Percentiles rank a stretch among this genome's conserved stretches.
These are phyloP conservation scores for Autographa pulchrina DNA, from an alignment of 2,888 invertebrate species.

Conservation along the genomic window DNA sequence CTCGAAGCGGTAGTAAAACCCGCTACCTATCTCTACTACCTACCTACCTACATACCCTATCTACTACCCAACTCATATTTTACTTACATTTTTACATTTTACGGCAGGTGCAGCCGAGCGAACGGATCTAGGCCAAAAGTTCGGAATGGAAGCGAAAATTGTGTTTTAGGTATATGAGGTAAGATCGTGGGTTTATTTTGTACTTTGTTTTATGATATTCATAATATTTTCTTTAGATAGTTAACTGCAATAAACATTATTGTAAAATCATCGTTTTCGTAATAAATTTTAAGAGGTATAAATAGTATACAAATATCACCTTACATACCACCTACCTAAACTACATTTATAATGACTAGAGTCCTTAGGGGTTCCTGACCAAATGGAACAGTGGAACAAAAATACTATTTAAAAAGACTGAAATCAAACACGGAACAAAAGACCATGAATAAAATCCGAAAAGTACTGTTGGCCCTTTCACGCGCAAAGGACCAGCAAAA, in stretches of 20 bases:
- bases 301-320: too few relatives aligned
- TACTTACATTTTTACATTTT: slow-evolving; percentile 1
- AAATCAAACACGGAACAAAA: neutral
- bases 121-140: slow-evolving; percentile 4
- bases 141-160: neutral
- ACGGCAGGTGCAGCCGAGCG: slow-evolving; percentile 1
- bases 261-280: too few relatives aligned
- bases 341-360: too few relatives aligned
- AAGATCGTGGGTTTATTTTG: neutral
- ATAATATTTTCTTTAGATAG: neutral
- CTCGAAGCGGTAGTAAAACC: neutral
- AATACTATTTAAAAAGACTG: neutral
- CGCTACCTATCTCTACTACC: neutral
- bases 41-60: neutral
- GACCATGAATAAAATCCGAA: neutral
- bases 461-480: neutral
- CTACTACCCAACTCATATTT: neutral
- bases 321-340: too few relatives aligned
- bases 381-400: too few relatives aligned
- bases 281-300: too few relatives aligned
- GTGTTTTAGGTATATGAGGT: neutral
- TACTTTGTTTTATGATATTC: neutral
- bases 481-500: neutral
- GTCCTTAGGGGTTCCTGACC: too few relatives aligned
- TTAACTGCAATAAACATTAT: too few relatives aligned